Base-by-base conservation (phyloP, 2,888 invertebrate species). In the Lasius fuliginosus region DNA sequence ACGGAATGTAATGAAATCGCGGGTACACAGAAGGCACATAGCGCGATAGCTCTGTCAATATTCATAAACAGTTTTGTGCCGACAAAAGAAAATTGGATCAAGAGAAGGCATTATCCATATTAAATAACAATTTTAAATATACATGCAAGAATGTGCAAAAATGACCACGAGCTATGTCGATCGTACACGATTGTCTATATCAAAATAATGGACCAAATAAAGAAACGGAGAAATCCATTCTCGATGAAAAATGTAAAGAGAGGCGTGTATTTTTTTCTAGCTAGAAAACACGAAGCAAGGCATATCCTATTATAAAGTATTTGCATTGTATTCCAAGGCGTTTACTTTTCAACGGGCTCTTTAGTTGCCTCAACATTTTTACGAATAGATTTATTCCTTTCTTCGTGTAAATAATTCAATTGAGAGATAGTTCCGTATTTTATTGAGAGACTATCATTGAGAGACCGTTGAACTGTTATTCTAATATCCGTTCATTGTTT, bases 161-260 rank as follows among this genome's bases (percentile, higher is more conserved):
- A 40, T 40, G 18, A 1, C 12, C 4, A 8, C 27, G 27, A 73
- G 3, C 40, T 36, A 23, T 36, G 1, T 58, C 40, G 18, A 58
- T 58, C 56, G 27, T 27, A 56, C 23, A 15, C 56, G 6, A 18
- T 40, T 36, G 71, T 56, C 71, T 23, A 23, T 27, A 40, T 12
- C 27, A 27, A 58, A 40, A 73, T 36, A 58, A 73, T 73, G 36
- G 60, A 9, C 12, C 36, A 36, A 27, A 27, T 9, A 11, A 9
- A 46, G 18, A 58, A 23, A 23, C 1, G 68, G 6, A 15, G 11
- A 27, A 36, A 40, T 27, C 58, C 40, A 40, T 40, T 73, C 40
- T 58, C 18, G 60, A 40, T 27, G 56, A 5, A 73, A 73, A 18
- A 40, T 58, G 18, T 73, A 73, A 73, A 58, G 73, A 40, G 36